Percentiles rank a stretch among this genome's conserved stretches.
Conservation (phyloP, 2,113 vertebrate species). For the Prochilodus magdalenae region DNA sequence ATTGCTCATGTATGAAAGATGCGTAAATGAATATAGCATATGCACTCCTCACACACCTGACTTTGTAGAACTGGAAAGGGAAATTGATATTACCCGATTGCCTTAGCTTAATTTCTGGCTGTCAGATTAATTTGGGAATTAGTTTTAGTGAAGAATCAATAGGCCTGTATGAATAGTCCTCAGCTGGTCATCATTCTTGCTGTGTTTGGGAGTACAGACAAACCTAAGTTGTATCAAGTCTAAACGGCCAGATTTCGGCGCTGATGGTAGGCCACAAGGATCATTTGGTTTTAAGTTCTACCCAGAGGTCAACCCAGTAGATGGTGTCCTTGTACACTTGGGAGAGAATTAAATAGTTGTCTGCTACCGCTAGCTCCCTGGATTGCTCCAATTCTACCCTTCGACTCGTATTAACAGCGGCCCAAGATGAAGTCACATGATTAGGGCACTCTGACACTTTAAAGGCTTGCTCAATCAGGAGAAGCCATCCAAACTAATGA, state of each 20-base stretch:
- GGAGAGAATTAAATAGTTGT: conserved; percentile 22
- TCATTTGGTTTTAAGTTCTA: background rate
- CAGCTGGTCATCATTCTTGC: background rate
- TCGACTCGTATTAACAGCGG: conserved; percentile 57
- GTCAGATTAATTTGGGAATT: conserved; percentile 11
- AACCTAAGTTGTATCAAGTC: background rate
- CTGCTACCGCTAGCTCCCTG: conserved; percentile 16
- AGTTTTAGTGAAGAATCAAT: conserved; percentile 18
- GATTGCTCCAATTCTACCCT: conserved; percentile 54
- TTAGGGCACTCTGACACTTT: conserved; percentile 51
- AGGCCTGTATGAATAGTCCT: background rate
- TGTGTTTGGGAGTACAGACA: background rate
- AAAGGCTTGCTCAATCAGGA: conserved; percentile 56
- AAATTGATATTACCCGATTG: background rate
- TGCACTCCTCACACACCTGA: background rate
- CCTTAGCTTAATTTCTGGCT: conserved; percentile 4
- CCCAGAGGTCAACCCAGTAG: conserved; percentile 15
- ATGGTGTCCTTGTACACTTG: conserved; percentile 10
- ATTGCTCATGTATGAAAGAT: background rate
- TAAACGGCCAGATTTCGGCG: background rate
- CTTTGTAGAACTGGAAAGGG: background rate
- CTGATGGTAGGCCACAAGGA: background rate
- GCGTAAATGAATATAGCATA: background rate
- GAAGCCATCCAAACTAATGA: conserved; percentile 57
- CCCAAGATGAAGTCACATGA: conserved; percentile 51